phyloP scores from a whole-genome alignment of 1,140 invertebrate genomes.

The Drosophila repleta region DNA sequence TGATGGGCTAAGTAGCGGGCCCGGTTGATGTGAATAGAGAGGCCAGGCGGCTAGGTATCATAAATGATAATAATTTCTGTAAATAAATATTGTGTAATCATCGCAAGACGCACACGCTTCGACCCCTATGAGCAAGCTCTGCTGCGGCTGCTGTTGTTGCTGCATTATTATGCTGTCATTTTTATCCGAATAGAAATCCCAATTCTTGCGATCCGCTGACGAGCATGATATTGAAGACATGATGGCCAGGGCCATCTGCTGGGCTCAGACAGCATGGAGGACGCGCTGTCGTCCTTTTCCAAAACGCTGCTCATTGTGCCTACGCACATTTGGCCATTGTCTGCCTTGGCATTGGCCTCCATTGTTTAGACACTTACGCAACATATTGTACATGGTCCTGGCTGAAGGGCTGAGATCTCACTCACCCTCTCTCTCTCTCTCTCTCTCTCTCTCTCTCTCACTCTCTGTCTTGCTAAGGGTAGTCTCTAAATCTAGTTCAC shows the following conservation, averaged over 20 bases:
- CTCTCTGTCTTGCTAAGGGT: conserved; percentile 22
- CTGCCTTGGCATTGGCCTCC: conserved; percentile 52
- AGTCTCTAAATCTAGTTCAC: conserved; percentile 16
- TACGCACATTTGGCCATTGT: conserved; percentile 45
- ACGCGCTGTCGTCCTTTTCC: conserved; percentile 6
- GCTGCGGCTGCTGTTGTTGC: conserved; percentile 2
- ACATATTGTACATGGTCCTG: conserved; percentile 50
- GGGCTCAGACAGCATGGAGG: conserved; percentile 38
- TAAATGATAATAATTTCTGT: conserved; percentile 75
- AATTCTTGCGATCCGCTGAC: conserved; percentile 64
- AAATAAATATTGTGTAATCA: conserved; percentile 78
- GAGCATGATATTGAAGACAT: conserved; percentile 68
- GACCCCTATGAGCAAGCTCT: not conserved
- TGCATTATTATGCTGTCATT: conserved; percentile 73
- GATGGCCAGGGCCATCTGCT: conserved; percentile 61
- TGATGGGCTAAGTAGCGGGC: conserved; percentile 38
- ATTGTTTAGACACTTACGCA: conserved; percentile 75
- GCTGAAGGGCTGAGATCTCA: conserved; percentile 17
- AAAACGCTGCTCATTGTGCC: conserved; percentile 36
- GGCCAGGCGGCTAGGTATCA: conserved; percentile 43
- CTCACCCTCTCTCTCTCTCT: not conserved
- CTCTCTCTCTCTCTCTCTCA: not conserved
- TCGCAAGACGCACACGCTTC: conserved; percentile 24
- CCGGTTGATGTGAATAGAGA: not conserved
- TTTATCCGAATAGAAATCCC: conserved; percentile 59